A percentile compares a stretch with the other conserved stretches of the same genome.
Conservation (phyloP, 92 coral and sea anemone species). For the Porites rus region DNA sequence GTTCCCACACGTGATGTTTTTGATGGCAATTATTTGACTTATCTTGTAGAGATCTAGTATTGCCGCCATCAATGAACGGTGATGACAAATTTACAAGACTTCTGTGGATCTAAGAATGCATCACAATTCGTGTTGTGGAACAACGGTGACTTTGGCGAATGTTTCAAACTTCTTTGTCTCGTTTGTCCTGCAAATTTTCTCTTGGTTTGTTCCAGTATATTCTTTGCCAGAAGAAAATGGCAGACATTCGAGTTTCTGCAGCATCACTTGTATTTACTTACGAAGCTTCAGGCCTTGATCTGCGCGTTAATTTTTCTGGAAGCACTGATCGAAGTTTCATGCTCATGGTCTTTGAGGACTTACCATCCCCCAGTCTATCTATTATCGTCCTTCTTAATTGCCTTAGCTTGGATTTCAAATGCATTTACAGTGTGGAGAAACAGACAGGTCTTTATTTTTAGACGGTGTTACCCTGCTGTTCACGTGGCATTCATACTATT, state of each 20-base stretch:
- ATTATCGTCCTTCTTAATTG: conserved; percentile 61
- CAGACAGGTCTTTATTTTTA: conserved; percentile 57
- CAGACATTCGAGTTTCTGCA: conserved; percentile 32
- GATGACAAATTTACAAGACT: conserved; percentile 65
- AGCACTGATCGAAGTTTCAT: conserved; percentile 57
- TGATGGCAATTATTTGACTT: too few species aligned
- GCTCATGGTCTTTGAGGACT: conserved; percentile 45
- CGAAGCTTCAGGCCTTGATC: conserved; percentile 57
- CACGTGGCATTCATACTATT: conserved; percentile 51
- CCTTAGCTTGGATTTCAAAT: conserved; percentile 82
- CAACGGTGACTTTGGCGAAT: conserved; percentile 73
- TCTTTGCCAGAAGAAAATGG: conserved; percentile 55
- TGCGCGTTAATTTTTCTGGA: conserved; percentile 60
- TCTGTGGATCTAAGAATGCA: conserved; percentile 71
- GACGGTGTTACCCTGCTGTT: conserved; percentile 56
- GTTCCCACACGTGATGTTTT: too few species aligned
- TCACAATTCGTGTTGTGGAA: conserved; percentile 69
- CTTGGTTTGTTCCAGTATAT: conserved; percentile 69
- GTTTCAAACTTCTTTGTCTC: conserved; percentile 80
- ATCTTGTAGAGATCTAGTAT: background rate
- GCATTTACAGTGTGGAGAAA: conserved; percentile 74
- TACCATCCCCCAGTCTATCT: conserved; percentile 70
- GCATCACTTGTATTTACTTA: conserved; percentile 43
- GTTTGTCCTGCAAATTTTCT: conserved; percentile 79
- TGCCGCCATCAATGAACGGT: conserved; percentile 10